Evolutionary conservation across 2,797 vertebrate genomes (phyloP).

Genomic region (Pangasius macronema): DNA sequence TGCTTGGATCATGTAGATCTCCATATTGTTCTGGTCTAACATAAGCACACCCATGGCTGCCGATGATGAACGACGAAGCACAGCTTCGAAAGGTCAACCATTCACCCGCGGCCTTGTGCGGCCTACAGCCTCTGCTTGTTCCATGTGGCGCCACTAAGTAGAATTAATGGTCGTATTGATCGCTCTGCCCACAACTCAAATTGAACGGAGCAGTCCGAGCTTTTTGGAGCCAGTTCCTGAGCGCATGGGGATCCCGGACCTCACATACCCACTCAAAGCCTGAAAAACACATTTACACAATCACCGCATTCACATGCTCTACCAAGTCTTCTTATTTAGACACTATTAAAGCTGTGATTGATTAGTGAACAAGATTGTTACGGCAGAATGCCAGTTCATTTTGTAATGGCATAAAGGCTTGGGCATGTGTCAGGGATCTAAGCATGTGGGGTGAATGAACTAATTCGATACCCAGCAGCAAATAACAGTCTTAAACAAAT

Average conservation of each 20-base stretch:
- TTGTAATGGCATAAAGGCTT: background rate
- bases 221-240: constrained; percentile 36
- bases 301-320: background rate
- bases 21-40: background rate
- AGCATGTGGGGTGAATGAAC: constrained; percentile 27
- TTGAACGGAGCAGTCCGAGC: constrained; percentile 39
- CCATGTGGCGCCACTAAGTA: constrained; percentile 49
- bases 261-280: constrained; percentile 3
- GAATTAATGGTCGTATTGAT: constrained; percentile 61
- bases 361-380: constrained; percentile 44
- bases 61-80: constrained; percentile 31
- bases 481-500: constrained; percentile 44
- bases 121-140: constrained; percentile 47
- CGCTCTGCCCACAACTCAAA: constrained; percentile 51
- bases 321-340: constrained; percentile 21
- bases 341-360: constrained; percentile 39
- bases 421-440: constrained; percentile 22
- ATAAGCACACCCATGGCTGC: constrained; percentile 11
- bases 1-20: background rate
- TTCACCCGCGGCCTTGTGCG: constrained; percentile 51
- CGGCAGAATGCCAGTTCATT: constrained; percentile 39
- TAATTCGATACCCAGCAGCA: constrained; percentile 32
- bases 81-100: constrained; percentile 53
- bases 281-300: background rate
- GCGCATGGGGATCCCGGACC: constrained; percentile 26